phyloP scores from a whole-genome alignment of 2,888 invertebrate genomes.

The Philonicus albiceps region DNA sequence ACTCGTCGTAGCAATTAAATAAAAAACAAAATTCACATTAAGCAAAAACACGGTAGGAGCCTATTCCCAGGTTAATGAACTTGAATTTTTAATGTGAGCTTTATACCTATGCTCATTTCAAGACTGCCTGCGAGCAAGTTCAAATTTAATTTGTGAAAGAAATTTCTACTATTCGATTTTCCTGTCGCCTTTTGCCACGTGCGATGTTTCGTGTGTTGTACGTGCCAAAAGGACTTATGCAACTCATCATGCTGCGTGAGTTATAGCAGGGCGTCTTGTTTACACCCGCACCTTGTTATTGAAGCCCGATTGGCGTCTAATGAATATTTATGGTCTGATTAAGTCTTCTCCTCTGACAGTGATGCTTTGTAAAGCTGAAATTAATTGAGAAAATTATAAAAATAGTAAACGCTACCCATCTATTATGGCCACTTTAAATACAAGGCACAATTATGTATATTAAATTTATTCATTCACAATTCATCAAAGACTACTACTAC shows the following conservation, averaged over 20 bases:
- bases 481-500: no score
- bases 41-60: not conserved
- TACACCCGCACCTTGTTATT: not conserved
- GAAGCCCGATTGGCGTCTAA: not conserved
- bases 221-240: not conserved
- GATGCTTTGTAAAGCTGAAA: not conserved
- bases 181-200: not conserved
- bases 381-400: not conserved
- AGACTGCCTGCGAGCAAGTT: not conserved
- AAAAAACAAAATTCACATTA: not conserved
- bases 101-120: not conserved
- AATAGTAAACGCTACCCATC: not conserved
- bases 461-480: no score
- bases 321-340: not conserved
- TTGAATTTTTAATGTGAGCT: not conserved
- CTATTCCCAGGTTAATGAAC: slow-evolving; percentile 2
- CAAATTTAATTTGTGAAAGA: not conserved
- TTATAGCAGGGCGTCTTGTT: not conserved
- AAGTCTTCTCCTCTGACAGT: not conserved
- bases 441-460: not conserved
- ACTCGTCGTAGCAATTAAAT: slow-evolving; percentile 2
- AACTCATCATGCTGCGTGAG: not conserved
- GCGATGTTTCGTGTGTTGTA: not conserved
- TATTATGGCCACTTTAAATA: not conserved
- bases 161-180: not conserved